Evolutionary conservation across 2,113 vertebrate species (phyloP).

Genomic region (Ariopsis seemanni): DNA sequence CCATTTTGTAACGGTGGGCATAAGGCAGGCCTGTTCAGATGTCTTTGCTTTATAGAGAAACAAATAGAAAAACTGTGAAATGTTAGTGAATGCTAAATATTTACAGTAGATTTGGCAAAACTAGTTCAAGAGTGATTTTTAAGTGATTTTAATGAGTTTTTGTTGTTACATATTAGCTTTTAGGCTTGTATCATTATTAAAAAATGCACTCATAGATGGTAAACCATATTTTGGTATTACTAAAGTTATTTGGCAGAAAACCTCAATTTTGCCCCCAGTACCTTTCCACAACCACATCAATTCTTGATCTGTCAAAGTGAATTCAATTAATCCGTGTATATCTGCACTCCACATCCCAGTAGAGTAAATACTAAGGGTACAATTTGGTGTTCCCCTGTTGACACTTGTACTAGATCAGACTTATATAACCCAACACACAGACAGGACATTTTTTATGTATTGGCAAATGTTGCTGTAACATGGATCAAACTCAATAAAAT

Average conservation of each 20-base stretch:
- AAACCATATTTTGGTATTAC: not conserved
- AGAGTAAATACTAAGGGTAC: not conserved
- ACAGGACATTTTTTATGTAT: conserved; percentile 39
- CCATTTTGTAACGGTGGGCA: not conserved
- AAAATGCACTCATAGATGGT: not conserved
- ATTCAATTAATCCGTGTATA: not conserved
- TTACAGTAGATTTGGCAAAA: not conserved
- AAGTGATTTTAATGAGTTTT: not conserved
- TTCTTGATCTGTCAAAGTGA: not conserved
- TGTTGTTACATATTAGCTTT: not conserved
- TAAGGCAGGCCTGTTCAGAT: not conserved
- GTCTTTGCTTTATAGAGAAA: not conserved
- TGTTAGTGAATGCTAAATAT: not conserved
- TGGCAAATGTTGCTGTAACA: conserved; percentile 25
- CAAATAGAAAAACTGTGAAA: not conserved
- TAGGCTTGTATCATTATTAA: not conserved
- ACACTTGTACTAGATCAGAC: conserved; percentile 40
- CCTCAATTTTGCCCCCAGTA: not conserved
- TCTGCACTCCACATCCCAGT: not conserved
- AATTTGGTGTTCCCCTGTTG: conserved; percentile 31
- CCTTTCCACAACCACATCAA: not conserved
- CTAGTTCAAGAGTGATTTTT: not conserved
- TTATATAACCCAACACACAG: conserved; percentile 35
- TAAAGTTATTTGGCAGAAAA: not conserved
- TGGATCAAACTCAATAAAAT: conserved; percentile 38